These are phyloP conservation scores for human (Homo sapiens) DNA, from an alignment of 2,113 vertebrate genomes.

Conservation along the genomic window DNA sequence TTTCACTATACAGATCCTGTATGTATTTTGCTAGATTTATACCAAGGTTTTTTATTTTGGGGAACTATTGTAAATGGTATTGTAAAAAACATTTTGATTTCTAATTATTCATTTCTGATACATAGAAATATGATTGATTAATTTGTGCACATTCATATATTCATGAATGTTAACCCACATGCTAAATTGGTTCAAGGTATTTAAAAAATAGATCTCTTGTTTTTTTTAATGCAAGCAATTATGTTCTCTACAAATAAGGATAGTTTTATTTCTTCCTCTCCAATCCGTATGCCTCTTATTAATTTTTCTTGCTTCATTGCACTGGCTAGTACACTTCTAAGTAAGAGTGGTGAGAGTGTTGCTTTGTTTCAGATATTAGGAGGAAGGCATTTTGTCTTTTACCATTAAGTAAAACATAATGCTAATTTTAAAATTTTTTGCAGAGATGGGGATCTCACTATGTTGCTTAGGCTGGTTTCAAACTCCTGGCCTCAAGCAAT, in stretches of 20 bases:
- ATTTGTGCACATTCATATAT: not conserved
- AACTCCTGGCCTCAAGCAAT: no score
- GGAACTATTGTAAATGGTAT: not conserved
- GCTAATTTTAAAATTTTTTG: no score
- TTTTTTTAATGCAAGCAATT: not conserved
- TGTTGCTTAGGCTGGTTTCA: no score
- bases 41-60: not conserved
- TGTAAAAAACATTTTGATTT: not conserved
- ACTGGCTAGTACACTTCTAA: not conserved
- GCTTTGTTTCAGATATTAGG: not conserved
- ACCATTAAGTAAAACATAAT: not conserved
- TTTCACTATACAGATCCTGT: not conserved
- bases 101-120: not conserved
- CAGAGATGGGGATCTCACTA: no score
- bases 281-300: not conserved
- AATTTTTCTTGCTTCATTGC: not conserved
- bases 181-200: not conserved
- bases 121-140: not conserved
- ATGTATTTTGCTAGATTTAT: not conserved
- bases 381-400: not conserved
- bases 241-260: not conserved
- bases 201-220: not conserved
- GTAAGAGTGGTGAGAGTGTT: not conserved
- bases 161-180: not conserved
- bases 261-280: not conserved